Conservation (phyloP, 2,888 invertebrate genomes). For the Opisthograptis luteolata region DNA sequence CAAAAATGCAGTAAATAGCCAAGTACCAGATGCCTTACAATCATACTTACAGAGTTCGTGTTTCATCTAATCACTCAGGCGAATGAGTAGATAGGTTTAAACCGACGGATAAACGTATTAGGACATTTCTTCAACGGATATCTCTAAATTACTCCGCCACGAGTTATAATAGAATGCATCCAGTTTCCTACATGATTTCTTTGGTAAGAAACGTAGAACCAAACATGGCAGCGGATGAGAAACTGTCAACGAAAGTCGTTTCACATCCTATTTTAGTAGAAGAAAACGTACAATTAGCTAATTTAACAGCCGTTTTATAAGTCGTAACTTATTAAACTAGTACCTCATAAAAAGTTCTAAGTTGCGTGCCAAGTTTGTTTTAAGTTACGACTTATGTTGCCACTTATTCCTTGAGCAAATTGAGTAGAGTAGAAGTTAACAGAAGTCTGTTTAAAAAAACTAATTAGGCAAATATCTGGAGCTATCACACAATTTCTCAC, state of each 20-base stretch:
- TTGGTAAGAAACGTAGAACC: not conserved
- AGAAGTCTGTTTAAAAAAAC: too few relatives aligned
- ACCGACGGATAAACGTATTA: conserved; percentile 10
- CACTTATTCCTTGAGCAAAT: too few relatives aligned
- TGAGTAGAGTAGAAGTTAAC: too few relatives aligned
- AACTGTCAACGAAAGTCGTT: conserved; percentile 26
- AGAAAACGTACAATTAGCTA: conserved; percentile 17
- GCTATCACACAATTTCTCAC: not conserved
- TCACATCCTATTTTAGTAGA: conserved; percentile 24
- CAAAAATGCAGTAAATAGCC: too few relatives aligned
- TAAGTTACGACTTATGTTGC: not conserved
- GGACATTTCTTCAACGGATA: conserved; percentile 16
- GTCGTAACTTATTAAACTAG: not conserved
- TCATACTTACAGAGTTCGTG: not conserved
- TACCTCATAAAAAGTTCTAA: not conserved
- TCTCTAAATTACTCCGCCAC: conserved; percentile 7
- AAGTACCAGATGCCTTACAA: too few relatives aligned
- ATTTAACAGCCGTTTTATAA: conserved; percentile 1
- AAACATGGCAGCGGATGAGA: conserved; percentile 23
- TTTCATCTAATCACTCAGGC: conserved; percentile 5
- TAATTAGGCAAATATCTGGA: too few relatives aligned
- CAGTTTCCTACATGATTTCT: conserved; percentile 1
- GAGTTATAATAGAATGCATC: not conserved
- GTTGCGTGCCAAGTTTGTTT: not conserved
- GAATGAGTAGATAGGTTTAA: conserved; percentile 2